These are phyloP conservation scores for Clusia tigrina DNA, from an alignment of 2,888 invertebrate species.

Conservation along the genomic window DNA sequence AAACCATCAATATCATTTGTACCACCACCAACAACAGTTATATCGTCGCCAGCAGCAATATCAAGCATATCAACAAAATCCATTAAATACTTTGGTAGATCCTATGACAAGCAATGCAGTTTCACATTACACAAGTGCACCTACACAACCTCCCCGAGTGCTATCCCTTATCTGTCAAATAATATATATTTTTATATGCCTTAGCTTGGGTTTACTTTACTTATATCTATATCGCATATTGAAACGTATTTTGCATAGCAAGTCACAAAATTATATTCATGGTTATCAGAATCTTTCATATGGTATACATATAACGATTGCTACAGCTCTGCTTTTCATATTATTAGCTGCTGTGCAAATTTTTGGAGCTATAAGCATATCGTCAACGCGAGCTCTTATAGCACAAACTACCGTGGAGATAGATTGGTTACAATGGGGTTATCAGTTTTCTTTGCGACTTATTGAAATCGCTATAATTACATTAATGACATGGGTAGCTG, in stretches of 20 bases:
- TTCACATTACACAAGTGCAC: constrained; percentile 14
- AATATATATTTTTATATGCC: constrained; percentile 84
- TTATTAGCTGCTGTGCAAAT: constrained; percentile 84
- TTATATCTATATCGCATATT: constrained; percentile 83
- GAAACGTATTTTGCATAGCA: constrained; percentile 76
- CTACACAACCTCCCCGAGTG: constrained; percentile 65
- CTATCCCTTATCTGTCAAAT: constrained; percentile 82
- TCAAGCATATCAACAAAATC: constrained; percentile 32
- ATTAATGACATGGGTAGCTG: constrained; percentile 86
- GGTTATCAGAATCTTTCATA: constrained; percentile 83
- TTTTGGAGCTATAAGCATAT: constrained; percentile 78
- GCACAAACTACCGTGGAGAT: constrained; percentile 67
- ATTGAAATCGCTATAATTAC: constrained; percentile 89
- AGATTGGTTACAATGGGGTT: constrained; percentile 92
- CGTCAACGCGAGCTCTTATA: constrained; percentile 58
- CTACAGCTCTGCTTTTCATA: constrained; percentile 84
- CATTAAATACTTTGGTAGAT: constrained; percentile 48
- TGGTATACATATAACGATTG: constrained; percentile 88
- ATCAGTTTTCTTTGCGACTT: constrained; percentile 84
- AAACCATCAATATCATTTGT: constrained; percentile 55
- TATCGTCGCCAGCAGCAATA: constrained; percentile 40
- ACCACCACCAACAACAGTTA: constrained; percentile 58
- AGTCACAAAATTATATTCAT: constrained; percentile 81
- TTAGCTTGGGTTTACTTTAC: constrained; percentile 84
- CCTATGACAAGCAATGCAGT: constrained; percentile 38